These are phyloP conservation scores for Montipora capricornis DNA, from an alignment of 64 coral and sea anemone species.

Conservation along the genomic window DNA sequence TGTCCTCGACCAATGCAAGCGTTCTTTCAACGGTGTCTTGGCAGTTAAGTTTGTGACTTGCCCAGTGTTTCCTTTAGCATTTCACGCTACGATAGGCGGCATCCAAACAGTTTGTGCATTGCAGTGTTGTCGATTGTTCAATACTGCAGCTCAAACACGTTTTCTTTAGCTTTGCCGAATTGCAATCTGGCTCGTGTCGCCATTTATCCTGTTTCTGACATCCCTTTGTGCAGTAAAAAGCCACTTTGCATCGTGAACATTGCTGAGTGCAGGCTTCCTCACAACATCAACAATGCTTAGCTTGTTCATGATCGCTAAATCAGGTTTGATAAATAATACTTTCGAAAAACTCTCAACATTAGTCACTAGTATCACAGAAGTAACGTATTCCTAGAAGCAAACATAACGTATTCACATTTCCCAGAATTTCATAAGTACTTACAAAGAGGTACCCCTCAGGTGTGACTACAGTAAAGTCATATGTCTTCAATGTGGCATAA, in stretches of 20 bases:
- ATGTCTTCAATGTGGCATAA: too few relatives aligned
- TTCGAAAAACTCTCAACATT: too few relatives aligned
- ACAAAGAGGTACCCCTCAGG: too few relatives aligned
- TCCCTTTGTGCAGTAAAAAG: conserved; percentile 28
- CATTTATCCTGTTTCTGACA: conserved; percentile 66
- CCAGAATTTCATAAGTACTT: too few relatives aligned
- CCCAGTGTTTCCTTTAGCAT: conserved; percentile 47
- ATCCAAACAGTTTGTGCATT: conserved; percentile 39
- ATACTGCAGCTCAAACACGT: conserved; percentile 1
- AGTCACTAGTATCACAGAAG: too few relatives aligned
- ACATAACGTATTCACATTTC: too few relatives aligned
- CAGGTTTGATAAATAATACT: background rate
- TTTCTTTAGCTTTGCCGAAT: background rate
- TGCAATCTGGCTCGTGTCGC: conserved; percentile 17
- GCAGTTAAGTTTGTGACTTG: conserved; percentile 11
- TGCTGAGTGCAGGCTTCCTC: background rate
- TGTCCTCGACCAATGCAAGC: background rate
- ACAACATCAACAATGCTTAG: conserved; percentile 18
- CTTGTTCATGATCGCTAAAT: background rate
- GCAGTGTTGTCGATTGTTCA: conserved; percentile 13
- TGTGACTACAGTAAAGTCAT: too few relatives aligned
- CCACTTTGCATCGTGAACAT: conserved; percentile 40
- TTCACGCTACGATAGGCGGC: conserved; percentile 35
- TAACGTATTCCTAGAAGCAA: too few relatives aligned
- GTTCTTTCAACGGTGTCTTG: background rate